Evolutionary conservation across 2,797 vertebrate genomes (phyloP).

Genomic region (Odontamblyopus lacepedii): DNA sequence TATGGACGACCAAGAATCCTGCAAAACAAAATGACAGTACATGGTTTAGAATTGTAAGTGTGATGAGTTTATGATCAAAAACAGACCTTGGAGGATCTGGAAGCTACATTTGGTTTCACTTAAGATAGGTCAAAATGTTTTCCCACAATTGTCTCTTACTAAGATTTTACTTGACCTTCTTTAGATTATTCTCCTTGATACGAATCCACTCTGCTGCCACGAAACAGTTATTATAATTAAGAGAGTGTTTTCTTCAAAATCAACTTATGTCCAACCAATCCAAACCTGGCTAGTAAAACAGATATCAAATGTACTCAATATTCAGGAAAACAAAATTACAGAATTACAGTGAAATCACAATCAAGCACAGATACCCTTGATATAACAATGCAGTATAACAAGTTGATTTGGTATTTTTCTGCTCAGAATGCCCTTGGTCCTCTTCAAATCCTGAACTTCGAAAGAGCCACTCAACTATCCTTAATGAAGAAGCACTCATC

Average conservation of each 20-base stretch:
- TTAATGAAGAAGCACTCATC: conserved; percentile 9
- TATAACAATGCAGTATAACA: neutral
- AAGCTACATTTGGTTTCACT: conserved; percentile 3
- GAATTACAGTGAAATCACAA: neutral
- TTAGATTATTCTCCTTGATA: neutral
- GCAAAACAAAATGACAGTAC: neutral
- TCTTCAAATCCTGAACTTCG: conserved; percentile 1
- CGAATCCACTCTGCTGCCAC: neutral
- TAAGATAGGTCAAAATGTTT: neutral
- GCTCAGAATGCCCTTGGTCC: neutral
- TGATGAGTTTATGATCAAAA: neutral
- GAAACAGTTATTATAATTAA: neutral
- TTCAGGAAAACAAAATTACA: neutral
- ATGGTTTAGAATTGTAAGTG: neutral
- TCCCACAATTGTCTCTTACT: neutral
- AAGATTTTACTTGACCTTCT: neutral
- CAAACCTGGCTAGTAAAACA: neutral
- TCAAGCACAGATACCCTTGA: neutral
- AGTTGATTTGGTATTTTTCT: neutral
- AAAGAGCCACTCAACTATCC: neutral
- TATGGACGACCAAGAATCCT: neutral
- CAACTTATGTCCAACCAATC: neutral
- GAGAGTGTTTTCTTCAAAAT: neutral
- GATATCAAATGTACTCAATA: neutral
- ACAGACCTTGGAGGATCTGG: neutral